Evolutionary conservation across 2,113 vertebrate species (phyloP), one percentile per base, ranked within the genome.

Genomic region (Narcine bancroftii): DNA sequence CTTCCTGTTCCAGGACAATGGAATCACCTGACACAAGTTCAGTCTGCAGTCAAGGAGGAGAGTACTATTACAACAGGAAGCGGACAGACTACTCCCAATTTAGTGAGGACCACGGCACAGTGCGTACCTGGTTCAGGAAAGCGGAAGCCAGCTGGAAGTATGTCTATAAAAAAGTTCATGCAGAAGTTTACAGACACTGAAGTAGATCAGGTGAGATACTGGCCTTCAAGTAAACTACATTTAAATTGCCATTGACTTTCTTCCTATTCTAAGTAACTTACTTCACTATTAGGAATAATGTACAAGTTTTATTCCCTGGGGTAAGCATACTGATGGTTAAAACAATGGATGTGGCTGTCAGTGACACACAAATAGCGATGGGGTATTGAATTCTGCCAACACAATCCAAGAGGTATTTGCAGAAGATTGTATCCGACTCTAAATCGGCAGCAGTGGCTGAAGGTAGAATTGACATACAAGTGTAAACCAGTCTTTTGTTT

Each of bases 131-230:
- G 94, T 7, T 93, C 96, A 0, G 95, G 94, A 81, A 99, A 98
- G 94, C 96, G 97, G 94, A 99, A 97, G 94, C 94, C 96, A 1
- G 73, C 94, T 0, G 97, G 97, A 9, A 98, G 97, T 95, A 98
- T 99, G 97, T 97, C 96, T 11, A 99, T 99, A 95, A 99, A 97
- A 0, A 98, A 96, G 94, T 99, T 98, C 95, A 99, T 99, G 98
- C 99, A 97, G 94, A 97, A 94, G 85, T 96, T 96, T 36, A 92
- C 94, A 5, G 95, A 95, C 0, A 93, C 95, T 91, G 89, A 91
- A 50, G 79, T 47, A 0, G 96, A 95, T 13, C 97, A 96, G 97
- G 98, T 99, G 94, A 94, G 93, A 29, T 5, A n/a, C 10, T 92
- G 11, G 65, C 13, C 24, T 66, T 1, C 60, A 13, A 66, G 42